phyloP scores from a whole-genome alignment of 2,113 vertebrate species.

The Danionella cerebrum region DNA sequence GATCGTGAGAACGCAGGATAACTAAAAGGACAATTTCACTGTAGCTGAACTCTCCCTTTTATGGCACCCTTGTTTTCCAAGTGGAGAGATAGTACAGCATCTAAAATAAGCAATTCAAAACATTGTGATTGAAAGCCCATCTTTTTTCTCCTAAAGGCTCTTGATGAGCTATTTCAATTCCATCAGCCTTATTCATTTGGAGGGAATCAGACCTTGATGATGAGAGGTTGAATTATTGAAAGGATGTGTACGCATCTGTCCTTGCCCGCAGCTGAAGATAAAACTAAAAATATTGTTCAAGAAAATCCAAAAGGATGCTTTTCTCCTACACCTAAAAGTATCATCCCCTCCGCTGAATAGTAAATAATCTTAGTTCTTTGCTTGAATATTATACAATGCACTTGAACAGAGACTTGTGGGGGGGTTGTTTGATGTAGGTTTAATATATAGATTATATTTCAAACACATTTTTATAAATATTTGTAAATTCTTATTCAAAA shows the following conservation, averaged over 20 bases:
- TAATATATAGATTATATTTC: no score
- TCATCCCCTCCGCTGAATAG: not conserved
- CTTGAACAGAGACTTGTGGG: no score
- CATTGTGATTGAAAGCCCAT: not conserved
- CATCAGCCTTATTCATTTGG: constrained; percentile 7
- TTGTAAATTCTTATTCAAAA: no score
- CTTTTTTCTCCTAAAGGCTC: not conserved
- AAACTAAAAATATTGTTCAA: constrained; percentile 2
- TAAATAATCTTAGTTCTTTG: not conserved
- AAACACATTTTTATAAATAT: no score
- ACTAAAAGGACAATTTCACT: no score
- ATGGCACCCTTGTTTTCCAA: not conserved
- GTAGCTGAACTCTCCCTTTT: not conserved
- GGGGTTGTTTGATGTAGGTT: no score
- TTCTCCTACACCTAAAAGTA: not conserved
- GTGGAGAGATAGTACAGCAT: not conserved
- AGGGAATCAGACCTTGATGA: constrained; percentile 10
- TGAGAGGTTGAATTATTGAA: constrained; percentile 4
- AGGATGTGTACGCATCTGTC: not conserved
- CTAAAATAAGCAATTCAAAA: not conserved
- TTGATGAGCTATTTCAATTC: constrained; percentile 1
- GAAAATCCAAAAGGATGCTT: not conserved
- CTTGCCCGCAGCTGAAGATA: not conserved
- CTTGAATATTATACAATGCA: no score
- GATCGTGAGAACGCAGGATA: no score